Percentiles rank a stretch among this genome's conserved stretches.
Conservation (phyloP, 2,797 vertebrate species). For the Leptoclinus maculatus region DNA sequence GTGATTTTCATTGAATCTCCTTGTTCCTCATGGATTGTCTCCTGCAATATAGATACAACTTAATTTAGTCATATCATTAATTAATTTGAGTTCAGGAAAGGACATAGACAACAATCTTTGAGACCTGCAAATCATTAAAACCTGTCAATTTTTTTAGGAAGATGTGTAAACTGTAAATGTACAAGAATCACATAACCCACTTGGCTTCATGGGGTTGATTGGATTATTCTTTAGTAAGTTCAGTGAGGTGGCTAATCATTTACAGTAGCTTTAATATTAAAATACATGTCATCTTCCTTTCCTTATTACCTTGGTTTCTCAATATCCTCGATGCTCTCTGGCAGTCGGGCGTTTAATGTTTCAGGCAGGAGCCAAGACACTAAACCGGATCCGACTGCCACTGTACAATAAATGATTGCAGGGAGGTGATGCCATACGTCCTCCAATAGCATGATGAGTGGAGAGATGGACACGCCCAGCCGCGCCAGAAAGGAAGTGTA, state of each 20-base stretch:
- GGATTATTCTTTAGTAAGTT: conserved; percentile 33
- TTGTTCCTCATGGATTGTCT: neutral
- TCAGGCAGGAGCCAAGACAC: conserved; percentile 86
- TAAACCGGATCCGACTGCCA: conserved; percentile 81
- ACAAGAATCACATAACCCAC: neutral
- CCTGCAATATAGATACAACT: conserved; percentile 51
- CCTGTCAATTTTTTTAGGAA: neutral
- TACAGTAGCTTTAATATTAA: conserved; percentile 36
- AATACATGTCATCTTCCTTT: conserved; percentile 4
- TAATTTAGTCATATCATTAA: neutral
- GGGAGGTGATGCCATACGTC: conserved; percentile 87
- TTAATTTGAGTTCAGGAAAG: neutral
- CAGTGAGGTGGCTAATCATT: conserved; percentile 10
- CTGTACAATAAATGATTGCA: conserved; percentile 74
- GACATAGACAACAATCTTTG: neutral
- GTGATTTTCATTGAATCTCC: conserved; percentile 23
- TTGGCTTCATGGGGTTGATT: neutral
- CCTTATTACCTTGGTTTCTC: conserved; percentile 76
- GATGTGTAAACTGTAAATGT: neutral
- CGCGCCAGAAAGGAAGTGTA: conserved; percentile 87
- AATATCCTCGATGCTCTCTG: conserved; percentile 90
- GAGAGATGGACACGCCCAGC: conserved; percentile 88
- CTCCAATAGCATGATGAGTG: conserved; percentile 87
- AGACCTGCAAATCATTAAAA: conserved; percentile 19
- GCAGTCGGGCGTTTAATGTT: conserved; percentile 82